Evolutionary conservation across 2,113 vertebrate species (phyloP), one percentile per base, ranked within the genome.

Genomic region (Noturus placidus): DNA sequence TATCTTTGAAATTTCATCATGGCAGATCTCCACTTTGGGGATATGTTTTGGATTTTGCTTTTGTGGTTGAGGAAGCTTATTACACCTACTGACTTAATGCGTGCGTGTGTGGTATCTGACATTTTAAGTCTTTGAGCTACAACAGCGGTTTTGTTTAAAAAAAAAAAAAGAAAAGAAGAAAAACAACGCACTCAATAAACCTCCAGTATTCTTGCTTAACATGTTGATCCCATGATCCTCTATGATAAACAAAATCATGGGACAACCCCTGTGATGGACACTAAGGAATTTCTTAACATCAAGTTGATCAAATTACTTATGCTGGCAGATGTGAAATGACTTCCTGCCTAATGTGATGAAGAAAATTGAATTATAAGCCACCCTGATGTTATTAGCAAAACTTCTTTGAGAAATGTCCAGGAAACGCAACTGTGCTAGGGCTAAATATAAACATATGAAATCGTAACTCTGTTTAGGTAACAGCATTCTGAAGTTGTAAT

Each of bases 41-140:
- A 30, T 78, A 1, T n/a, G 38, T 72, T 84, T 61, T 54, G 76
- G 61, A 87, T 84, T 87, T 79, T 82, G 63, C 54, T 38, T 87
- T 65, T 50, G 65, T 82, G 69, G 20, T 65, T 50, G 27, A 79
- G 76, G 59, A 80, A 56, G 46, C 22, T 76, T 74, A 78, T 85
- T 86, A 67, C 59, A 79, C 61, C 30, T 65, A 67, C 38, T 79
- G 72, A 76, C n/a, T 77, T 85, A 9, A 30, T 10, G 61, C 2
- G 61, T 6, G 54, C n/a, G 54, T n/a, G 54, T 42, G 35, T 3
- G 72, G 7, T 52, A 25, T 33, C 20, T 22, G 42, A 15, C 11
- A 14, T 77, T 77, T 67, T 15, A 35, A 25, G 70, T 38, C 42
- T 78, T 86, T 78, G 57, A 65, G 54, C 56, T 78, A 25, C 17